Base-by-base conservation (phyloP, 2,113 vertebrate species). In the Lathamus discolor region DNA sequence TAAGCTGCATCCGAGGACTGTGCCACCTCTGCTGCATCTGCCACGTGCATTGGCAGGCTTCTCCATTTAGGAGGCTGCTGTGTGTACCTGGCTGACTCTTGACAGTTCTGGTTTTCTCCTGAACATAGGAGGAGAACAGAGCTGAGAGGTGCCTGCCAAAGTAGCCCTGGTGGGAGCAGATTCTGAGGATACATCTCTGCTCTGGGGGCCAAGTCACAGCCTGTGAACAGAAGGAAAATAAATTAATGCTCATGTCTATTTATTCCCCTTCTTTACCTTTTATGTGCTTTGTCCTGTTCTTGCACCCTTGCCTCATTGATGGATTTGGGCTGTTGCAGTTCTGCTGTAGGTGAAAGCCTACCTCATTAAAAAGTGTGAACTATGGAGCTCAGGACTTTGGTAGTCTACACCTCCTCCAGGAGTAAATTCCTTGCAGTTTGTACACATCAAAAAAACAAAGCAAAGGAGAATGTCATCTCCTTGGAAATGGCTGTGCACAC, bases 211-310 rank as follows among this genome's bases (percentile, higher is more conserved):
- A 85, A 69, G 77, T 64, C 74, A 66, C 14, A 69, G 89, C 88
- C 92, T 76, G 41, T 8, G 51, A 52, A 83, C 86, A 86, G 73
- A 93, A 94, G 52, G 72, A 91, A 97, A 98, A 98, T 98, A 98
- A 98, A 98, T 97, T 97, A 97, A 97, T 96, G 97, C 96, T 97
- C 91, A 95, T 27, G 9, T 94, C 96, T 93, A 86, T 87, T 52
- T 87, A 74, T 78, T 80, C 70, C 91, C 76, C 59, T 93, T 97
- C 86, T 67, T 80, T 94, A 93, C 63, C 74, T 88, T 75, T 52
- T 92, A n/a, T 75, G 29, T 73, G n/a, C 87, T 96, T 95, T n/a
- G 25, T 85, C 62, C 57, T 90, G 39, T 6, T 93, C 78, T 82
- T 73, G 52, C 66, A 54, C 43, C 35, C 33, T 81, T 68, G 43